A percentile compares a stretch with the other conserved stretches of the same genome.
Evolutionary conservation across 2,797 vertebrate genomes (phyloP).

Genomic region (Lacerta bilineata): DNA sequence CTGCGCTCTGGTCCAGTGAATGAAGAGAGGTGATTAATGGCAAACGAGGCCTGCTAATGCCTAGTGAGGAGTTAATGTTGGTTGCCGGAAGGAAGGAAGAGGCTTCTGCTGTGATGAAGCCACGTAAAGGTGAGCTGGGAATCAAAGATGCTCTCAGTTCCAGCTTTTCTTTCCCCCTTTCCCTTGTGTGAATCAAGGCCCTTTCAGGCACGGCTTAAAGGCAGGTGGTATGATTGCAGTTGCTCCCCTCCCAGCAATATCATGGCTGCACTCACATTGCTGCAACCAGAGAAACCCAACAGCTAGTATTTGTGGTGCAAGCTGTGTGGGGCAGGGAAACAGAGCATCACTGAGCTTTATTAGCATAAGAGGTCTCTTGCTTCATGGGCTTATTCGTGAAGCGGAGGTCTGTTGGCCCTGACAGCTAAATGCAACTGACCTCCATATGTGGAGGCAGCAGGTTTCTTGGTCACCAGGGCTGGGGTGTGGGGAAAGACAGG

Average conservation of each 20-base stretch:
- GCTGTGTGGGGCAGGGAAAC: not conserved
- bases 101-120: constrained; percentile 28
- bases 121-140: constrained; percentile 2
- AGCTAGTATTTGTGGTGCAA: not conserved
- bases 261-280: not conserved
- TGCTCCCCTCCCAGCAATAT: constrained; percentile 8
- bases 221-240: constrained; percentile 7
- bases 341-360: not conserved
- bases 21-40: constrained; percentile 69
- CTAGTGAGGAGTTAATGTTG: constrained; percentile 56
- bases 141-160: constrained; percentile 41
- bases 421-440: not conserved
- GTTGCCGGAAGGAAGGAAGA: constrained; percentile 53
- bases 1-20: constrained; percentile 60
- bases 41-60: constrained; percentile 64
- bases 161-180: constrained; percentile 48
- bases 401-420: not conserved
- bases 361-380: not conserved
- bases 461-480: not conserved
- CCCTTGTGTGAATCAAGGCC: constrained; percentile 57
- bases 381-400: too few relatives aligned
- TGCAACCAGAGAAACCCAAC: too few relatives aligned
- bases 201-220: constrained; percentile 17
- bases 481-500: not conserved
- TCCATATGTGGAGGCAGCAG: not conserved